These are phyloP conservation scores for Leucosticte australis DNA, from an alignment of 2,113 vertebrate genomes.

Conservation along the genomic window DNA sequence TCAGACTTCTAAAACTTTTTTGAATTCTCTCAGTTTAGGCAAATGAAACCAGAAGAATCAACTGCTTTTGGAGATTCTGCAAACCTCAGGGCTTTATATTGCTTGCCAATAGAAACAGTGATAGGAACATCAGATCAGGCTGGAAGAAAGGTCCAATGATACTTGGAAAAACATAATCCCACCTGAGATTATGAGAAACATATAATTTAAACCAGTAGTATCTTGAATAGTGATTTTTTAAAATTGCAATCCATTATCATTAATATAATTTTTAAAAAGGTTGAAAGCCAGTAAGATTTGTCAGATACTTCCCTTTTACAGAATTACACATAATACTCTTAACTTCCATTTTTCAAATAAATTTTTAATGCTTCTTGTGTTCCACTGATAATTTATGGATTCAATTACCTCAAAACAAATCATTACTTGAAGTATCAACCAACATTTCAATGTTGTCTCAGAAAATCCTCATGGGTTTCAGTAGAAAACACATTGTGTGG, in stretches of 20 bases:
- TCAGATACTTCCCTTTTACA: background rate
- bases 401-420: background rate
- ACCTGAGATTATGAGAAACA: background rate
- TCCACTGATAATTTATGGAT: background rate
- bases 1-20: background rate
- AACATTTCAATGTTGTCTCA: background rate
- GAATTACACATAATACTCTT: background rate
- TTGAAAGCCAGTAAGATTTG: background rate
- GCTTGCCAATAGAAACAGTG: background rate
- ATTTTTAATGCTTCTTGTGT: background rate
- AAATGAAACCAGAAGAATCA: background rate
- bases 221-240: background rate
- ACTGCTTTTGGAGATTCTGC: background rate
- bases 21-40: background rate
- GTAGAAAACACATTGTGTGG: background rate
- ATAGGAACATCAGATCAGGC: background rate
- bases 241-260: background rate
- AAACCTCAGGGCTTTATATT: background rate
- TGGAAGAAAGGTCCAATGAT: background rate
- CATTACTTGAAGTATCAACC: background rate
- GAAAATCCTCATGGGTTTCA: background rate
- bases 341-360: background rate
- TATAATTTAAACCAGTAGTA: background rate
- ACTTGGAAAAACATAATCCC: background rate
- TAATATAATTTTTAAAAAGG: background rate